A percentile compares a stretch with the other conserved stretches of the same genome.
Evolutionary conservation across 2,113 vertebrate species (phyloP).

Genomic region (Leptosomus discolor): DNA sequence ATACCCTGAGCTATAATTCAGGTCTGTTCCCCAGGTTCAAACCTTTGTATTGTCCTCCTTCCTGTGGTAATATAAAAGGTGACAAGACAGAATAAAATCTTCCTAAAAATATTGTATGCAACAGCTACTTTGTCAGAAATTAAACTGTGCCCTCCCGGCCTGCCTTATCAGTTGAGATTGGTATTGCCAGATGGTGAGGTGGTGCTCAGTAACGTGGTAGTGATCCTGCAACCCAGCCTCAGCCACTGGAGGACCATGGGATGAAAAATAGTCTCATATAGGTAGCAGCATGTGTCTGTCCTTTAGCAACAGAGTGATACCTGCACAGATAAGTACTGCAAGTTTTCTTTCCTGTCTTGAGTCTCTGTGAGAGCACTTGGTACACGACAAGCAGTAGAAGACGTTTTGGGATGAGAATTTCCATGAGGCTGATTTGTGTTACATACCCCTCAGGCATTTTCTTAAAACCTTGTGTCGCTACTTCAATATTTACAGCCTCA

Average conservation of each 20-base stretch:
- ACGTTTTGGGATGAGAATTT: background rate
- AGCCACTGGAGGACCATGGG: accelerated
- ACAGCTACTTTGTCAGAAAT: background rate
- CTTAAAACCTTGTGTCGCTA: background rate
- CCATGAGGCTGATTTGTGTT: background rate
- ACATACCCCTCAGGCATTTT: background rate
- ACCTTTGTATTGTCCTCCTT: background rate
- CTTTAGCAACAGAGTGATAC: background rate
- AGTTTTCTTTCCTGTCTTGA: background rate
- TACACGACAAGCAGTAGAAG: background rate
- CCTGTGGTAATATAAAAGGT: background rate
- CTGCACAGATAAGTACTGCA: background rate
- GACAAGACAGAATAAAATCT: background rate
- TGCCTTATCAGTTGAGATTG: background rate
- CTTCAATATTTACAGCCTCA: slow-evolving; percentile 10
- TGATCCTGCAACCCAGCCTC: background rate
- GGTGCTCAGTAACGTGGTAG: background rate
- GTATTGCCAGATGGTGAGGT: background rate
- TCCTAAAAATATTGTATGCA: background rate
- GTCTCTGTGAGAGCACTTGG: background rate
- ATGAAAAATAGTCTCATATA: background rate
- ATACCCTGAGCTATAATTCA: background rate
- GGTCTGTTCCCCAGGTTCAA: background rate
- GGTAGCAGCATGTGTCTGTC: background rate
- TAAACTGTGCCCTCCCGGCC: background rate